Evolutionary conservation across 2,888 invertebrate genomes (phyloP), one percentile per base, ranked within the genome.

Genomic region (Dimorphilus gyrociliatus): DNA sequence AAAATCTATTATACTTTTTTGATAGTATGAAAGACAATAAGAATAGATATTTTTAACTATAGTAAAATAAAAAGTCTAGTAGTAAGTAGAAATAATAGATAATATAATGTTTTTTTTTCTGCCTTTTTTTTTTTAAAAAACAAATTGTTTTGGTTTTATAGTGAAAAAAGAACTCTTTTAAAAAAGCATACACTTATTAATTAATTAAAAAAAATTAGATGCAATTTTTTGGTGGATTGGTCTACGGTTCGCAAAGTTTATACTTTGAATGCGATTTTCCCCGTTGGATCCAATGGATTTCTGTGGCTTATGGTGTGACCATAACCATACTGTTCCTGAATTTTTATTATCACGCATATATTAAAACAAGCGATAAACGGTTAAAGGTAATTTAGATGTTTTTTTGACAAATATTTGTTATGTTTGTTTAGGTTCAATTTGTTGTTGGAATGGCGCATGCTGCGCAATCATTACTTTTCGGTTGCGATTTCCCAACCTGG

Each of bases 271-370:
- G 56, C 36, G 45, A 46, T 19, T 55, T 45, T 37, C 55, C 56
- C 23, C 34, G 40, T 18, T 54, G 52, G 49, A 55, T 55, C 51
- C 44, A 47, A 36, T 50, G 44, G 39, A 41, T 46, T 3, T 51
- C 47, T 8, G 39, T 55, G 2, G 75, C 80, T 70, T 86, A 88
- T 63, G 88, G 85, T 2, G 76, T 85, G 42, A 79, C 86, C 74
- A 88, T 88, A 74, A 81, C 82, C 72, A 78, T 82, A 72, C 72
- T 88, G 28, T 88, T 88, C 72, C 77, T 78, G 58, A 81, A 86
- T 64, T 88, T 86, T 70, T 88, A 88, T 72, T 77, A 78, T 58
- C 77, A 76, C 59, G 78, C 80, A 19, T 86, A 86, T 67, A 44
- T 51, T 36, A 48, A 49, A 42, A 44, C 45, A 29, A 17, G 28